Evolutionary conservation across 2,113 vertebrate genomes (phyloP).

Genomic region (Carassius auratus): DNA sequence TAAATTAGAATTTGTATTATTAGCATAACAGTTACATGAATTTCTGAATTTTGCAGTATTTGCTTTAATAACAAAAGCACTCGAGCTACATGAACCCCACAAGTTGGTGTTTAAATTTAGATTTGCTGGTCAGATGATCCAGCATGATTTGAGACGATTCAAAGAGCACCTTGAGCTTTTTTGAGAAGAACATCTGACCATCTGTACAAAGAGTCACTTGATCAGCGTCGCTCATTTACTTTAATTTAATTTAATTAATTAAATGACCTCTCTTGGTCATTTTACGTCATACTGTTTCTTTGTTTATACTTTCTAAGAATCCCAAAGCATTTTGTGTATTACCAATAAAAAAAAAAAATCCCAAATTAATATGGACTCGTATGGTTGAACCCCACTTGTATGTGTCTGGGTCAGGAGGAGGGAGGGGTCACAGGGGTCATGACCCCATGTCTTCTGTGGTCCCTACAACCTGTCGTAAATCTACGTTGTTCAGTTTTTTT

Average conservation of each 20-base stretch:
- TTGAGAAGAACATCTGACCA: neutral
- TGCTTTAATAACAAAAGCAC: neutral
- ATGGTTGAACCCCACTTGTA: neutral
- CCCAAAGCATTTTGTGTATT: neutral
- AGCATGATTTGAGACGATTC: neutral
- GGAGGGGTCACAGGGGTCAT: neutral
- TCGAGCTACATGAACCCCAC: neutral
- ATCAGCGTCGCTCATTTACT: neutral
- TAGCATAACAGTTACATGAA: neutral
- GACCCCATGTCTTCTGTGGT: constrained; percentile 20
- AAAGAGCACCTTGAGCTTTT: neutral
- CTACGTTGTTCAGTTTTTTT: neutral
- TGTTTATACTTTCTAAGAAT: neutral
- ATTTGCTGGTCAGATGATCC: neutral
- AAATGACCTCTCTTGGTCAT: neutral
- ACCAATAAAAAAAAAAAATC: neutral
- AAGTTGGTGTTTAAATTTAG: neutral
- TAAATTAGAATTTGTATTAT: neutral
- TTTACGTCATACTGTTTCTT: neutral
- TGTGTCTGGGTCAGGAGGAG: neutral
- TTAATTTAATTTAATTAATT: neutral
- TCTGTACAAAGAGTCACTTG: neutral
- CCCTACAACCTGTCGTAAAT: constrained; percentile 41
- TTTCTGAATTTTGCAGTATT: neutral
- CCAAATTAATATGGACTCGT: neutral